phyloP scores from a whole-genome alignment of 2,113 vertebrate genomes.

The Grammomys dolichurus region DNA sequence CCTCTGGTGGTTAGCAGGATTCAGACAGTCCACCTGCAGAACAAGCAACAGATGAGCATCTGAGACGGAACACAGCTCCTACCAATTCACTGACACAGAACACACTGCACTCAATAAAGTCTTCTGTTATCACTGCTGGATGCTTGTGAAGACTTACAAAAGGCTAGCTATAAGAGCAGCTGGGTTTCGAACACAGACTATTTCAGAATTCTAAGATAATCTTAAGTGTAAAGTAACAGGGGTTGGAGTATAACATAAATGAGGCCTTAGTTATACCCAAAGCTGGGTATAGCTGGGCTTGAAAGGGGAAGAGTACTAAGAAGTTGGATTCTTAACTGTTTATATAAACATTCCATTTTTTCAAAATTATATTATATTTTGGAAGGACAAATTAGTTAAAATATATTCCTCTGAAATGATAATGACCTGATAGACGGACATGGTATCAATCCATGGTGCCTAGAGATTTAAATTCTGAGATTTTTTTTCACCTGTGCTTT shows the following conservation, averaged over 20 bases:
- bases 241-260: not conserved
- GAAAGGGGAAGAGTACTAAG: not conserved
- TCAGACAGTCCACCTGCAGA: constrained; percentile 96
- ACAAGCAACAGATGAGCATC: constrained; percentile 65
- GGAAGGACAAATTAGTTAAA: constrained; percentile 19
- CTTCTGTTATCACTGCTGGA: not conserved
- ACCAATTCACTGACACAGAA: rapidly evolving
- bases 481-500: constrained; percentile 23
- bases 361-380: constrained; percentile 1
- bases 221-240: not conserved
- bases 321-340: constrained; percentile 11
- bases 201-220: constrained; percentile 31
- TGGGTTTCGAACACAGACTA: not conserved
- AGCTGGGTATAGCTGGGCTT: not conserved
- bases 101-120: rapidly evolving
- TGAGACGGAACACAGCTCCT: not conserved
- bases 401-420: not conserved
- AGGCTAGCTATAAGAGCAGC: not conserved
- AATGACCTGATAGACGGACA: not conserved
- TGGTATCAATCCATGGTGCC: not conserved
- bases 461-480: constrained; percentile 32
- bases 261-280: not conserved
- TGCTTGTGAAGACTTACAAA: not conserved
- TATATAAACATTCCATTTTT: constrained; percentile 18
- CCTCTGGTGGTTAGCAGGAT: constrained; percentile 95